A percentile compares a stretch with the other conserved stretches of the same genome.
phyloP scores from a whole-genome alignment of 2,113 vertebrate genomes.

The Seriola aureovittata region DNA sequence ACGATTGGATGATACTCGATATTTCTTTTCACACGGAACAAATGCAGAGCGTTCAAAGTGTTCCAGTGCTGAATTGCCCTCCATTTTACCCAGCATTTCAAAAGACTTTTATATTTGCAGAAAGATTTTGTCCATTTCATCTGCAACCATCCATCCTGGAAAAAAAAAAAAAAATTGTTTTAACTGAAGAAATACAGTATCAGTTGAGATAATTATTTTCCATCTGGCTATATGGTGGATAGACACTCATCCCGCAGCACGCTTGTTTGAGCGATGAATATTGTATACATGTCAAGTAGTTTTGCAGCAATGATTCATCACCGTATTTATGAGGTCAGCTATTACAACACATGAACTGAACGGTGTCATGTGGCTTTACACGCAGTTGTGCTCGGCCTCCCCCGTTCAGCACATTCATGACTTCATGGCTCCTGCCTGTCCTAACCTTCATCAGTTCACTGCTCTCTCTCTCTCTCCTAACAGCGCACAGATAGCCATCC shows the following conservation, averaged over 20 bases:
- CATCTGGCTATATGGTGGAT: neutral
- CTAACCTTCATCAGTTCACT: conserved; percentile 37
- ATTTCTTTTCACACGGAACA: conserved; percentile 14
- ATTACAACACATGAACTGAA: conserved; percentile 9
- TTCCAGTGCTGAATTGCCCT: neutral
- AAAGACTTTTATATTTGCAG: neutral
- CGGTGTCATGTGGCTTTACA: conserved; percentile 12
- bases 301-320: conserved; percentile 42
- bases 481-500: conserved; percentile 28
- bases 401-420: neutral
- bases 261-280: conserved; percentile 37
- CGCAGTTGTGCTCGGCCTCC: conserved; percentile 8
- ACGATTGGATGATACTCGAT: neutral
- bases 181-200: neutral
- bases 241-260: neutral
- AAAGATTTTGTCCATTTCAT: neutral
- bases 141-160: neutral
- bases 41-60: conserved; percentile 8
- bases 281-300: conserved; percentile 30
- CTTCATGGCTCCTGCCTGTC: conserved; percentile 3
- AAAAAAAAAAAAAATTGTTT: neutral
- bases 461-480: neutral
- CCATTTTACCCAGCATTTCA: neutral
- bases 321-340: conserved; percentile 45
- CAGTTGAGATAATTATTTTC: neutral